Conservation (phyloP, 2,113 vertebrate genomes). For the Pelodiscus sinensis region DNA sequence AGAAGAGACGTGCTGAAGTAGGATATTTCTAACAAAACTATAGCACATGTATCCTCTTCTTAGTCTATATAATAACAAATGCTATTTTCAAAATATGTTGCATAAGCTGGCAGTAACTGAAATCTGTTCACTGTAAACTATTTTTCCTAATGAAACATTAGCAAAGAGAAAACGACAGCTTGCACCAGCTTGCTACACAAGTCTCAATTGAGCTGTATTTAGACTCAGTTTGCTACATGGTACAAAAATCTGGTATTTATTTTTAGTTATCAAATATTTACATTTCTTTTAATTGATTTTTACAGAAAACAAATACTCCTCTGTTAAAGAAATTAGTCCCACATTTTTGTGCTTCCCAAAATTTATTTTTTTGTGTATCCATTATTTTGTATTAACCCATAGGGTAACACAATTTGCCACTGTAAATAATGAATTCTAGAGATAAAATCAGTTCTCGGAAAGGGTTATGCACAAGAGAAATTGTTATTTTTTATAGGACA, state of each 20-base stretch:
- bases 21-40: not conserved
- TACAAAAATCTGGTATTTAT: slow-evolving; percentile 4
- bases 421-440: not conserved
- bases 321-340: not conserved
- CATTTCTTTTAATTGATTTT: not conserved
- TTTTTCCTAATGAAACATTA: not conserved
- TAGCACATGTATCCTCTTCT: not conserved
- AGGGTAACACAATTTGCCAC: slow-evolving; percentile 9
- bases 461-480: slow-evolving; percentile 11
- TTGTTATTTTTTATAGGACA: slow-evolving; percentile 5
- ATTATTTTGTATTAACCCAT: not conserved
- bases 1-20: not conserved
- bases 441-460: not conserved
- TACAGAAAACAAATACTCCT: not conserved
- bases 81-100: slow-evolving; percentile 2
- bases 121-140: not conserved
- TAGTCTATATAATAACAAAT: not conserved
- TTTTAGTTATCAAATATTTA: slow-evolving; percentile 14
- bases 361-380: not conserved
- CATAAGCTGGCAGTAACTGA: not conserved
- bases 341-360: not conserved
- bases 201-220: not conserved
- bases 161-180: slow-evolving; percentile 4
- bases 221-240: not conserved
- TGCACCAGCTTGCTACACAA: not conserved